Base-by-base conservation (phyloP, 2,888 invertebrate species). In the Agapetus fuscipes region DNA sequence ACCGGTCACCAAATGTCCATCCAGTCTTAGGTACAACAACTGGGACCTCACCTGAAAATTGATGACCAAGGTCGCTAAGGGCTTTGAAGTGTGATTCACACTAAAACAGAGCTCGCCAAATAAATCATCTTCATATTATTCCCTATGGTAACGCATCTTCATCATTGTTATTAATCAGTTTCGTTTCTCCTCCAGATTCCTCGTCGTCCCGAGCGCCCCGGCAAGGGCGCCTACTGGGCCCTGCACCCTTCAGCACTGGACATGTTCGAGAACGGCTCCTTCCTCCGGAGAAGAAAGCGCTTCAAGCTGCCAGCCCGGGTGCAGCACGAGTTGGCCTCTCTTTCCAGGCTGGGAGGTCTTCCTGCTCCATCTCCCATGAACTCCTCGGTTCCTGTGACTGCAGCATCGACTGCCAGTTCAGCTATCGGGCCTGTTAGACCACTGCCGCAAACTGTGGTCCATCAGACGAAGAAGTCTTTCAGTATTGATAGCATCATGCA, bases 211-310 rank as follows among this genome's bases (percentile, higher is more conserved):
- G 85, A 82, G 60, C 64, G 83, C 27, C 86, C 85, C 1, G 86
- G 86, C 27, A 86, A 86, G 63, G 86, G 85, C n/a, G 83, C 83
- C 26, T 86, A 83, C 58, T 87, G 86, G 86, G 83, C 85, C 1
- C 66, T 86, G 30, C 85, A 86, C 56, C 85, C 85, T 7, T 77
- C 78, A 32, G 83, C 83, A 17, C 72, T 83, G 45, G 81, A 83
- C 56, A 87, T 87, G 86, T 87, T 87, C 62, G 85, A 91, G 58
- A 91, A 91, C 61, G 91, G 91, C 14, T 83, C 83, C 35, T 73
- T 87, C 42, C 66, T 88, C 20, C 67, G 88, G 17, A 71, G 88
- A 29, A 68, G 87, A 45, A 88, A 88, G 59, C 71, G 88, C 3
- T 88, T 90, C 66, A 90, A 89, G 71, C 66, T 87, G 31, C 76